Percentiles rank a stretch among this genome's conserved stretches.
Conservation (phyloP, 2,113 vertebrate species). For the Pimephales promelas region DNA sequence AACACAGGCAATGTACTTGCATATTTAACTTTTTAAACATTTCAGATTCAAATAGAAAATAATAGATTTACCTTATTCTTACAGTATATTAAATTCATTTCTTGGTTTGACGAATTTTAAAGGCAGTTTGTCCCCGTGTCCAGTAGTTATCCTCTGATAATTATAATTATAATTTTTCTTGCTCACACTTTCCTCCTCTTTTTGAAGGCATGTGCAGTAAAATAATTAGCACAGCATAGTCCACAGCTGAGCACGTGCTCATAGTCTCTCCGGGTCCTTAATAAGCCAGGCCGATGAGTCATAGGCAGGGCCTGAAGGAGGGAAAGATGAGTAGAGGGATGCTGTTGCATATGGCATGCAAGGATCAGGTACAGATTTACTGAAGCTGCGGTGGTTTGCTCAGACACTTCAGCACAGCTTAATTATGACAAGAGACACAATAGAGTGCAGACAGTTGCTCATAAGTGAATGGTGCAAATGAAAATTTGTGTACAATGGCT, state of each 20-base stretch:
- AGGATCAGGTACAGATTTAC: conserved; percentile 14
- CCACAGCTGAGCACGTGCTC: conserved; percentile 73
- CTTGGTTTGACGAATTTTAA: conserved; percentile 57
- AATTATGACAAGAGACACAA: conserved; percentile 17
- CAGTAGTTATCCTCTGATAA: neutral
- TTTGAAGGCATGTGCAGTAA: conserved; percentile 76
- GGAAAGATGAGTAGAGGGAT: conserved; percentile 64
- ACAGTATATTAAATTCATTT: conserved; percentile 52
- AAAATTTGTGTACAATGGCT: neutral
- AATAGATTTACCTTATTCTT: conserved; percentile 50
- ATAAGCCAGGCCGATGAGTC: conserved; percentile 72
- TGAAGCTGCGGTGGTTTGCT: neutral
- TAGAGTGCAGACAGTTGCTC: neutral
- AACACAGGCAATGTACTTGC: neutral
- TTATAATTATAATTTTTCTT: neutral
- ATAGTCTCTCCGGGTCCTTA: conserved; percentile 80
- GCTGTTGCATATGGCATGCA: conserved; percentile 66
- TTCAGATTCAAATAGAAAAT: conserved; percentile 31
- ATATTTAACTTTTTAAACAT: neutral
- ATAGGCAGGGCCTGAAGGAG: conserved; percentile 76
- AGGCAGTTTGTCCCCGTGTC: conserved; percentile 47
- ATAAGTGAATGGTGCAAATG: conserved; percentile 14
- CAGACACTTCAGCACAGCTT: conserved; percentile 8
- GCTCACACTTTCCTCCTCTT: conserved; percentile 37
- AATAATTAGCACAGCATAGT: conserved; percentile 72